Percentiles rank a stretch among this genome's conserved stretches.
These are phyloP conservation scores for Drosophila grimshawi DNA, from an alignment of 1,140 invertebrate species.

Conservation along the genomic window DNA sequence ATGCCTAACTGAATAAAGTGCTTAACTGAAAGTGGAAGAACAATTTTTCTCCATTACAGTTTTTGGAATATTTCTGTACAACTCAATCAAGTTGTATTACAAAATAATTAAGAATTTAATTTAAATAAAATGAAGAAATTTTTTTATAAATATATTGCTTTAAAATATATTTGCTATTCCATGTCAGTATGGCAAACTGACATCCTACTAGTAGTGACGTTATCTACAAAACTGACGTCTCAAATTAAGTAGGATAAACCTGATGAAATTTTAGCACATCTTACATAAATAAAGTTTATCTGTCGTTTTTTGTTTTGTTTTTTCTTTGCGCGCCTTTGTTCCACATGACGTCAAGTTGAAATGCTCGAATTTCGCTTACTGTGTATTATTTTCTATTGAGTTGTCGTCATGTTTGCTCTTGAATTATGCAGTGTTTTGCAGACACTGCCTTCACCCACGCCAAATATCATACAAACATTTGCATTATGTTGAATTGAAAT, in stretches of 20 bases:
- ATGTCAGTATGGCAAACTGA: neutral
- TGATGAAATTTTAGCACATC: slow-evolving; percentile 10
- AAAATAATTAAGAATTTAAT: too few species aligned
- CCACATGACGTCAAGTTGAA: neutral
- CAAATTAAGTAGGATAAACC: neutral
- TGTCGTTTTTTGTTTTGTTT: neutral
- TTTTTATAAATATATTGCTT: too few species aligned
- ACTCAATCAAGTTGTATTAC: too few species aligned
- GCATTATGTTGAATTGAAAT: slow-evolving; percentile 55
- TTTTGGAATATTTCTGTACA: too few species aligned
- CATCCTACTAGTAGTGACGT: neutral
- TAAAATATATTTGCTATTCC: neutral
- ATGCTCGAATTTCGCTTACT: slow-evolving; percentile 21
- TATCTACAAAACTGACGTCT: neutral
- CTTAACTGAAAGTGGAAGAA: too few species aligned
- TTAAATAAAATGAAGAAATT: too few species aligned
- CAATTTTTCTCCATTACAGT: too few species aligned
- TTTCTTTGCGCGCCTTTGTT: neutral
- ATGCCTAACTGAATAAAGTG: too few species aligned
- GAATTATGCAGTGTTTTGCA: slow-evolving; percentile 64
- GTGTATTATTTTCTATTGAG: slow-evolving; percentile 32
- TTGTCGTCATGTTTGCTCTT: slow-evolving; percentile 63
- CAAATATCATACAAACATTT: slow-evolving; percentile 53
- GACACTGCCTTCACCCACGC: neutral
- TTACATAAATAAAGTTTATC: neutral